Base-by-base conservation (phyloP, 2,888 invertebrate species). In the Sarcophaga variegata region DNA sequence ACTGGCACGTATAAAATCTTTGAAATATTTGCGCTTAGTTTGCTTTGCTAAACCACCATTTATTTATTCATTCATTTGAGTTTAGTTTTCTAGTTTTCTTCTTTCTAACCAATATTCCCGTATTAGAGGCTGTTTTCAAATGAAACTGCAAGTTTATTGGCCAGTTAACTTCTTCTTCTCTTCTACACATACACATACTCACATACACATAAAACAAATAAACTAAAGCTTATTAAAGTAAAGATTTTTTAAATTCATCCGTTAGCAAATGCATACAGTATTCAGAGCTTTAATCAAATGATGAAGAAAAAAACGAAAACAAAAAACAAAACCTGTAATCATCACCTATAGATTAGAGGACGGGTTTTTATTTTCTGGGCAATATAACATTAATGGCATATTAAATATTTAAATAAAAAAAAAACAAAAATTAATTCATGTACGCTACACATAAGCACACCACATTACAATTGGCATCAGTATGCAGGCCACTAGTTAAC, bases 141-240 rank as follows among this genome's bases (percentile, higher is more conserved):
- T 92, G 90, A 91, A 92, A 90, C 92, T 92, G 90, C 90, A 90
- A 90, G 91, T 92, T 92, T 92, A 92, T 92, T 92, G 92, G 93
- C 91, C 91, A 92, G 91, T 93, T 90, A 89, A 89, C 54, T 54
- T 54, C 4, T 54, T 17, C 12, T 14, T 49, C 49, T 14, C 4
- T 17, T 54, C 17, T 77, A 62, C 78, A 63, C 14, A 47, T 12
- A 20, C 72, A 69, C 64, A 79, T 62, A 76, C 62, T 47, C 54
- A 37, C 17, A 17, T 5, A 74, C 60, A 2, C 17, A 17, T 81
- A 81, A 76, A 60, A 75, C 59, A 70, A 79, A 79, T 45, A 49
- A 69, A 49, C 71, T 63, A 62, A 27, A 62, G 37, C 74, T 59
- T 17, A 22, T 37, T n/a, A 59, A 27, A 25, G 27, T 17, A 72